Conservation (phyloP, 2,888 invertebrate genomes). For the Drosophila antonietae region DNA sequence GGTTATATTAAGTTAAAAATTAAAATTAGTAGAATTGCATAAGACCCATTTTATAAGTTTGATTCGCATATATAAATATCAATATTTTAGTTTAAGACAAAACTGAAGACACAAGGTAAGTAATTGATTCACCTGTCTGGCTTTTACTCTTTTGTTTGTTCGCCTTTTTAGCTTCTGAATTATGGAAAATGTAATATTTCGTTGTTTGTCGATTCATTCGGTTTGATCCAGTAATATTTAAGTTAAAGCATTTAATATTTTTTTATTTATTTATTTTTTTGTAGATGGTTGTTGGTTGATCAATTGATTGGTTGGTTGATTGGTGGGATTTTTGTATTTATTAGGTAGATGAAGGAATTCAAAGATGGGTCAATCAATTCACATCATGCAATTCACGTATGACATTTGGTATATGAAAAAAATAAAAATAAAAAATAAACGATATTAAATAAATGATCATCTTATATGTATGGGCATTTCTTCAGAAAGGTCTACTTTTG, state of each 20-base stretch:
- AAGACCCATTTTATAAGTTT: neutral
- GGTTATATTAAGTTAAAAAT: neutral
- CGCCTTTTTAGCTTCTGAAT: constrained; percentile 97
- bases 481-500: too few relatives aligned
- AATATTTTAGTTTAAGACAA: neutral
- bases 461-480: too few relatives aligned
- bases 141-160: constrained; percentile 93
- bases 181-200: constrained; percentile 37
- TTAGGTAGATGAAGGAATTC: constrained; percentile 72
- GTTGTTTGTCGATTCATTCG: constrained; percentile 43
- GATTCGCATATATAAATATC: neutral
- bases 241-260: constrained; percentile 7
- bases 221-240: constrained; percentile 7
- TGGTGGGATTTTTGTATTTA: constrained; percentile 47
- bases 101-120: constrained; percentile 12
- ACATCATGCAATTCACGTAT: constrained; percentile 82
- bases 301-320: constrained; percentile 25
- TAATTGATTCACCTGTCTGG: constrained; percentile 90
- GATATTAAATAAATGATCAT: constrained; percentile 55
- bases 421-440: constrained; percentile 65
- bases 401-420: constrained; percentile 73
- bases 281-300: constrained; percentile 46
- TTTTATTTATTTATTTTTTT: constrained; percentile 39
- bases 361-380: constrained; percentile 80
- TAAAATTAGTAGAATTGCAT: neutral